phyloP scores from a whole-genome alignment of 92 coral and sea anemone species.

The Parazoanthus swiftii region DNA sequence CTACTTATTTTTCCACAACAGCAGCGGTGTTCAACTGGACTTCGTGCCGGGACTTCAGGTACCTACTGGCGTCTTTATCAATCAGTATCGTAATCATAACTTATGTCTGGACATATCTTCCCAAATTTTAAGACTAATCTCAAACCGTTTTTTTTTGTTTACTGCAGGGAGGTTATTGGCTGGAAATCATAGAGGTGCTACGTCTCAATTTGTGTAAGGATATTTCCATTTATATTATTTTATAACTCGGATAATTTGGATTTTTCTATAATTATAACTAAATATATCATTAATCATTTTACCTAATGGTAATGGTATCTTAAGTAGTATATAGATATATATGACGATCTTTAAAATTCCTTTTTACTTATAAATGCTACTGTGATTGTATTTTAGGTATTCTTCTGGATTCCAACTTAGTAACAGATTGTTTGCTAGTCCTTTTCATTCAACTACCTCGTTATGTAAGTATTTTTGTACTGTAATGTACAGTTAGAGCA shows the following conservation, averaged over 20 bases:
- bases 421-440: slow-evolving; percentile 1
- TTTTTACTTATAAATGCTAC: not conserved
- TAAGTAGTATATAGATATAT: not conserved
- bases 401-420: not conserved
- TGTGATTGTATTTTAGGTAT: slow-evolving; percentile 9
- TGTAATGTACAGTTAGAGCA: not conserved
- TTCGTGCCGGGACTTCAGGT: slow-evolving; percentile 25
- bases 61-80: not conserved
- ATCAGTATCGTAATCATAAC: not conserved
- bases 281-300: too few species aligned
- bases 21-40: slow-evolving; percentile 28
- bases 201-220: slow-evolving; percentile 30
- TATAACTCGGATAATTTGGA: too few species aligned
- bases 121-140: not conserved
- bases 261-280: not conserved
- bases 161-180: not conserved
- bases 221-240: not conserved
- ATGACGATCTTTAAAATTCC: not conserved
- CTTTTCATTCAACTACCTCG: slow-evolving; percentile 31
- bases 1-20: not conserved
- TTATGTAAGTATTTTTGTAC: slow-evolving; percentile 26
- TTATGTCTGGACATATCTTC: too few species aligned
- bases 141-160: not conserved
- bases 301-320: not conserved
- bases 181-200: slow-evolving; percentile 13